Evolutionary conservation across 2,797 vertebrate genomes (phyloP).

Genomic region (Neosalanx taihuensis): DNA sequence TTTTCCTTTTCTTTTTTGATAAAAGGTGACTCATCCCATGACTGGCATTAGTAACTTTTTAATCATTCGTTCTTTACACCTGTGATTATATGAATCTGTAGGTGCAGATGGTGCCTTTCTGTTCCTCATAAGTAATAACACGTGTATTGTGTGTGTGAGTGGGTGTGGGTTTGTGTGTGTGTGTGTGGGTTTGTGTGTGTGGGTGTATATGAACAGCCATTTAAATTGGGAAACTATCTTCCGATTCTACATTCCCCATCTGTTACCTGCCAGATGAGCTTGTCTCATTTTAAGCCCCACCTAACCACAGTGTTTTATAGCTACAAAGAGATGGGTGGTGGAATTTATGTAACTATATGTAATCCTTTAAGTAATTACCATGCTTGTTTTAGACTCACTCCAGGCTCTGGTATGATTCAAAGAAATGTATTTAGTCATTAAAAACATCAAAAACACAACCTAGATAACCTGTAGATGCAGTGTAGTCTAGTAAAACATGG

Average conservation of each 20-base stretch:
- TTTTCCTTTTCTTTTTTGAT: too few relatives aligned
- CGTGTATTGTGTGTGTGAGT: neutral
- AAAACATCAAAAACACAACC: too few relatives aligned
- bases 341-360: neutral
- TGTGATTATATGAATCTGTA: neutral
- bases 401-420: neutral
- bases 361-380: neutral
- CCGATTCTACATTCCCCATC: slow-evolving; percentile 60
- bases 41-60: neutral
- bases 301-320: slow-evolving; percentile 34
- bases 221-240: slow-evolving; percentile 51
- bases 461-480: too few relatives aligned
- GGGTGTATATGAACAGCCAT: slow-evolving; percentile 35
- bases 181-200: too few relatives aligned
- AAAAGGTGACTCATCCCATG: neutral
- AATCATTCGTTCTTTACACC: neutral
- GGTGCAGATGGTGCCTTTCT: neutral
- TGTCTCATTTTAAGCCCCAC: slow-evolving; percentile 52
- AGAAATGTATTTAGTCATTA: neutral
- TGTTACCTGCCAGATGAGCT: slow-evolving; percentile 54
- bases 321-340: neutral
- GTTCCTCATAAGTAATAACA: neutral
- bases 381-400: neutral
- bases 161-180: too few relatives aligned
- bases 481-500: too few relatives aligned